Evolutionary conservation across 1,140 invertebrate genomes (phyloP).

Genomic region (Ericerus pela): DNA sequence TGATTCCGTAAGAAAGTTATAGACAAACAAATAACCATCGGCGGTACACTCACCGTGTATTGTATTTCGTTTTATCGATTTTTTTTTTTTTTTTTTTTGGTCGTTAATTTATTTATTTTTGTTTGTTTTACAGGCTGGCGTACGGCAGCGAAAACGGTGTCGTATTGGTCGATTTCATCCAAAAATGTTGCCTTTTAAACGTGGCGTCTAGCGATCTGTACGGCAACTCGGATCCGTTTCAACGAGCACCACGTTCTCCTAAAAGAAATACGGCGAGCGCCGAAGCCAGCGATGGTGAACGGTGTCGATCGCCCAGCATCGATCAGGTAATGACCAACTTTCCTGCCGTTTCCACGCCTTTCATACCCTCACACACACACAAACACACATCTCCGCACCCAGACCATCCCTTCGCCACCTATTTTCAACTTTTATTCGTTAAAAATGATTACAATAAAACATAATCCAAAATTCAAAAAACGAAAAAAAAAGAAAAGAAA

Average conservation of each 20-base stretch:
- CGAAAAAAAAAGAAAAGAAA: too few relatives aligned
- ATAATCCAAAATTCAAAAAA: too few relatives aligned
- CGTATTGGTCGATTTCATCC: conserved; percentile 85
- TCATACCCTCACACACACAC: too few relatives aligned
- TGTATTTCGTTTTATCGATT: conserved; percentile 15
- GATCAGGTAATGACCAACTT: conserved; percentile 84
- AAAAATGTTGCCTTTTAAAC: conserved; percentile 77
- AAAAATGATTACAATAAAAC: too few relatives aligned
- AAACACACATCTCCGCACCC: too few relatives aligned
- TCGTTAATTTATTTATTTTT: conserved; percentile 1
- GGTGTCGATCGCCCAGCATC: conserved; percentile 70
- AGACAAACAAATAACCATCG: too few relatives aligned
- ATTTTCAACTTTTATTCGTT: too few relatives aligned
- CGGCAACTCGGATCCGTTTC: conserved; percentile 73
- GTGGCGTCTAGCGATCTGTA: conserved; percentile 73
- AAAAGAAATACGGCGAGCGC: conserved; percentile 39
- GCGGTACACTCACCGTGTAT: too few relatives aligned
- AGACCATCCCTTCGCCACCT: too few relatives aligned
- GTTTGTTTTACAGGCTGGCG: conserved; percentile 55
- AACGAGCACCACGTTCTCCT: conserved; percentile 65
- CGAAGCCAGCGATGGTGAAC: conserved; percentile 40
- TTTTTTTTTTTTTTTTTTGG: conserved; percentile 15
- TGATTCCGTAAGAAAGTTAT: too few relatives aligned
- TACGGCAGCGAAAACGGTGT: conserved; percentile 91
- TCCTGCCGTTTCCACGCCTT: too few relatives aligned